Conservation (phyloP, 1,140 invertebrate genomes). For the Pseudomyrmex flavicornis region DNA sequence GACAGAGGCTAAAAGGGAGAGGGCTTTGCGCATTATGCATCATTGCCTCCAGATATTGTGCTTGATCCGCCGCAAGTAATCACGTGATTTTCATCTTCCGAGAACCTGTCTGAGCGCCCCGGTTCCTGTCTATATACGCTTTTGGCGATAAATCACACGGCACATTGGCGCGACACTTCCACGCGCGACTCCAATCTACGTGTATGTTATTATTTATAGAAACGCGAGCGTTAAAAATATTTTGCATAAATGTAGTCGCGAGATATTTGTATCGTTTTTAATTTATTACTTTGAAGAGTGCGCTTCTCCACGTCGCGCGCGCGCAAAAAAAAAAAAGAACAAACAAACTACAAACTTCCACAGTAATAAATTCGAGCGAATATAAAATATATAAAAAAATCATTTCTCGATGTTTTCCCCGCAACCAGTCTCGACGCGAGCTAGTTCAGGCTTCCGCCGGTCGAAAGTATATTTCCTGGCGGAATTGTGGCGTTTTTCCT, state of each 20-base stretch:
- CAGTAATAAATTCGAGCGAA: neutral
- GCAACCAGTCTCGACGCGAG: neutral
- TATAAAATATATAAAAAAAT: neutral
- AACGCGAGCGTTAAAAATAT: slow-evolving; percentile 43
- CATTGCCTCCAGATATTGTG: slow-evolving; percentile 69
- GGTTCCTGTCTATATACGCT: neutral
- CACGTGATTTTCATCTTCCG: slow-evolving; percentile 52
- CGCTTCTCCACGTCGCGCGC: neutral
- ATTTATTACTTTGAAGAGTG: slow-evolving; percentile 13
- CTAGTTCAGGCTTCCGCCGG: neutral
- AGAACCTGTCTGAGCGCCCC: neutral
- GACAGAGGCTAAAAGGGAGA: slow-evolving; percentile 54
- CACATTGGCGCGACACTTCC: slow-evolving; percentile 4
- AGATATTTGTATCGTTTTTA: slow-evolving; percentile 21
- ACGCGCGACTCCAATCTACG: neutral
- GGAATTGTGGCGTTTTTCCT: neutral
- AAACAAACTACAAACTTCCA: neutral
- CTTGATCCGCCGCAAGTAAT: slow-evolving; percentile 60
- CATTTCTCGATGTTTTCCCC: neutral
- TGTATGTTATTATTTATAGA: slow-evolving; percentile 38
- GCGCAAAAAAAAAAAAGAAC: neutral
- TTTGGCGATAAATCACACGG: slow-evolving; percentile 43
- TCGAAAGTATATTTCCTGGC: slow-evolving; percentile 24
- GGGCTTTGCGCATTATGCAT: slow-evolving; percentile 65
- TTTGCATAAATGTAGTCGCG: slow-evolving; percentile 27